Base-by-base conservation (phyloP, 2,888 invertebrate genomes). In the Drosophila flavopinicola region DNA sequence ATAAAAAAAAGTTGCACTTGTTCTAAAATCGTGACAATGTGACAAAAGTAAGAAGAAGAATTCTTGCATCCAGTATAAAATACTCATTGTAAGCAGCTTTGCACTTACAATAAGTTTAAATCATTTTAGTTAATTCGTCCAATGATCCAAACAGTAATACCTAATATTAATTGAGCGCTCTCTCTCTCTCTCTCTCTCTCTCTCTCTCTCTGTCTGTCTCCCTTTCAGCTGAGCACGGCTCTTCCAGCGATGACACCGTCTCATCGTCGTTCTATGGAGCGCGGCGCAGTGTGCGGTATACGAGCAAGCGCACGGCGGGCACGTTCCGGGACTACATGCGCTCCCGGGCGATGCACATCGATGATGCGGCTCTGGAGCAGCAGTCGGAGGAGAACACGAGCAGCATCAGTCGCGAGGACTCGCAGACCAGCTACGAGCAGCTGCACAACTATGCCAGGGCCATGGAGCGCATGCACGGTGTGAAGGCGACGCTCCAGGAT, bases 391-490 rank as follows among this genome's bases (percentile, higher is more conserved):
- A 90, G 66, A 90, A 89, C 30, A 90, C 89, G 17, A 91, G 89
- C 69, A 88, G 87, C 44, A 80, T 88, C 2, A 89, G 87, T 61
- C 85, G 88, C 29, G 88, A 90, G 51, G 88, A 90, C 11, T 89
- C 89, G 13, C 88, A 89, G 25, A 85, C 77, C 10, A 88, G 86
- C 51, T 87, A 87, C 56, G 89, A 89, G 56, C 89, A 90, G 61
- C 69, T 86, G 23, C 88, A 89, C 51, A 92, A 92, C 5, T 93
- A 92, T 89, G 93, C 92, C 29, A 91, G 92, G 11, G 92, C 92
- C 90, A 93, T 93, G 86, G 93, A 93, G 79, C 92, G 92, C 70
- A 90, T 92, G 87, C 94, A 92, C 85, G 94, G 93, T 53, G 92
- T 93, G 32, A 93, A 92, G 86, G 56, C 67, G 4, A 35, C 56